These are phyloP conservation scores for Molossus alvarezi DNA, from an alignment of 2,797 vertebrate species.

Conservation along the genomic window DNA sequence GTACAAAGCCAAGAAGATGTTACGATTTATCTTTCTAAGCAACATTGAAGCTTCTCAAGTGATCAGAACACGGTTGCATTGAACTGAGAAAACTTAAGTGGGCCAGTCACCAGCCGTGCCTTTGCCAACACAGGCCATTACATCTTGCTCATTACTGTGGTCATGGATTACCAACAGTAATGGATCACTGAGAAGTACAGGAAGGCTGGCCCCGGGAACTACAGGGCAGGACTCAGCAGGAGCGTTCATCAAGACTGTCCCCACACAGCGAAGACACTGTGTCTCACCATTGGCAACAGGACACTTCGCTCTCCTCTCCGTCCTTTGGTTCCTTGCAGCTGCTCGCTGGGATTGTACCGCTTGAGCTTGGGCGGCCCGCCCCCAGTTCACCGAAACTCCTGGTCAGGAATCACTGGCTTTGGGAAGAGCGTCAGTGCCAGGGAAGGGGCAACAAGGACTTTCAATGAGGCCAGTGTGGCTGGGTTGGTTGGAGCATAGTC, in stretches of 20 bases:
- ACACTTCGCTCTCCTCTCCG: not conserved
- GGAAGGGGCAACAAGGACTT: not conserved
- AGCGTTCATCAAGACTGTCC: not conserved
- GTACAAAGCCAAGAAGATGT: not conserved
- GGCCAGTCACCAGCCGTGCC: constrained; percentile 11
- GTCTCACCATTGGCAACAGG: not conserved
- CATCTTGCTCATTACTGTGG: constrained; percentile 31
- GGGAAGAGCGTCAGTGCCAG: not conserved
- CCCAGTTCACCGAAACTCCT: not conserved
- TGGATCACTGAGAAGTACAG: constrained; percentile 36
- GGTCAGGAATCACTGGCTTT: not conserved
- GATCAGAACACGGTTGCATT: not conserved
- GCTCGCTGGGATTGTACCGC: not conserved
- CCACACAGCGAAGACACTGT: not conserved
- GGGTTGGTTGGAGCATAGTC: not conserved
- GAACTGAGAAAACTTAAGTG: constrained; percentile 30
- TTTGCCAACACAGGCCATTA: constrained; percentile 56
- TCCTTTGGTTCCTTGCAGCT: not conserved
- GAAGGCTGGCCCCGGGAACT: constrained; percentile 48
- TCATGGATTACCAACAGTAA: constrained; percentile 56
- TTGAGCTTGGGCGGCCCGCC: not conserved
- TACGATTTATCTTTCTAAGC: constrained; percentile 45
- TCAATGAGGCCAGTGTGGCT: not conserved
- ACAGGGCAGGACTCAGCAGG: not conserved
- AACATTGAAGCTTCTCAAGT: constrained; percentile 23